Conservation (phyloP, 2,888 invertebrate genomes). For the Parasteatoda lunata region DNA sequence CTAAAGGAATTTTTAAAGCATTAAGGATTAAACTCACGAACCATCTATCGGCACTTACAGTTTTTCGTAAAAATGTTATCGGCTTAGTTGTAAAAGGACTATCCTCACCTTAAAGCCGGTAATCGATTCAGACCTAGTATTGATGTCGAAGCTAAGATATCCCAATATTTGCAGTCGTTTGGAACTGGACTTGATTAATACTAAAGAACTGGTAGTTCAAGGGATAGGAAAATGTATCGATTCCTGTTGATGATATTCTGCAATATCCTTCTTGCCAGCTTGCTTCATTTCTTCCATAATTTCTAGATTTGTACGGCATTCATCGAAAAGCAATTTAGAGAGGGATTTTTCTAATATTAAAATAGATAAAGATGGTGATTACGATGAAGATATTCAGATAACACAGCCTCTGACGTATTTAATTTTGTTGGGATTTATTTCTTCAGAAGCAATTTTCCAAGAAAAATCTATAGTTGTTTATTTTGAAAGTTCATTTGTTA, state of each 20-base stretch:
- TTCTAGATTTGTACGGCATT: conserved; percentile 8
- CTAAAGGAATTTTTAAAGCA: conserved; percentile 13
- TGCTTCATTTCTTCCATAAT: conserved; percentile 36
- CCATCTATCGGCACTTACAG: conserved; percentile 12
- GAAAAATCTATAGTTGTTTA: no score
- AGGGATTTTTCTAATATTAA: conserved; percentile 21
- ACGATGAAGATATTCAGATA: no score
- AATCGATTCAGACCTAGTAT: conserved; percentile 35
- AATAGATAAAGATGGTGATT: background rate
- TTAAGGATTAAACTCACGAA: conserved; percentile 17
- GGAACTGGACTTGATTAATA: conserved; percentile 44
- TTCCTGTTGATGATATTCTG: conserved; percentile 41
- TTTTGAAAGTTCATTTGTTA: no score
- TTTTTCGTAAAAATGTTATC: conserved; percentile 22
- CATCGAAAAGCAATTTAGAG: conserved; percentile 3
- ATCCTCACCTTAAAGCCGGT: conserved; percentile 11
- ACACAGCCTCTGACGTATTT: no score
- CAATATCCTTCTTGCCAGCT: conserved; percentile 43
- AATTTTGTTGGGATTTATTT: no score
- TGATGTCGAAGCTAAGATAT: conserved; percentile 38
- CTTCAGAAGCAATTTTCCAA: no score
- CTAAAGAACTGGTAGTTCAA: conserved; percentile 33
- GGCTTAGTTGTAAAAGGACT: conserved; percentile 11
- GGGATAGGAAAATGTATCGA: conserved; percentile 40
- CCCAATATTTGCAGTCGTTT: conserved; percentile 56